phyloP scores from a whole-genome alignment of 2,888 invertebrate genomes.

The Steinernema hermaphroditum region DNA sequence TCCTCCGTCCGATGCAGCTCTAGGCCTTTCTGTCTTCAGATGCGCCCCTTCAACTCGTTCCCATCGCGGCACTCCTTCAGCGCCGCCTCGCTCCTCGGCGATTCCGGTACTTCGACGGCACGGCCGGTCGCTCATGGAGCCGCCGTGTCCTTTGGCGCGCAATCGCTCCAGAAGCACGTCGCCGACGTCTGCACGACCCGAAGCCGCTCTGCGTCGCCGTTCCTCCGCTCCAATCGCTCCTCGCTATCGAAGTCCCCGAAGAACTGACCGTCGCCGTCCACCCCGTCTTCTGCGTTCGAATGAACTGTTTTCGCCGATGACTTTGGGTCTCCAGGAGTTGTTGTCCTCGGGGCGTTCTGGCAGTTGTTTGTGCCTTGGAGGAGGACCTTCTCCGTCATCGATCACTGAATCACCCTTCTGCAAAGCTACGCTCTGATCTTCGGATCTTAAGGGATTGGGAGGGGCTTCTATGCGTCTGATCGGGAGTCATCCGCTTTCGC shows the following conservation, averaged over 20 bases:
- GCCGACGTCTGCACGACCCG: neutral
- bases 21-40: neutral
- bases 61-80: neutral
- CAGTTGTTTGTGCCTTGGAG: neutral
- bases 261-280: too few species aligned
- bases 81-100: neutral
- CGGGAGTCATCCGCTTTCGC: too few species aligned
- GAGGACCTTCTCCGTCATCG: neutral
- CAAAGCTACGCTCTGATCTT: too few species aligned
- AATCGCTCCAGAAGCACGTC: neutral
- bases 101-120: conserved; percentile 6
- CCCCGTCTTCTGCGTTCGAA: neutral
- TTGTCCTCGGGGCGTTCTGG: neutral
- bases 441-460: too few species aligned
- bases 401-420: neutral
- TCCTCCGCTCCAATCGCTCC: neutral
- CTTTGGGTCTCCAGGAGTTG: neutral
- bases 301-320: neutral
- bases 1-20: neutral
- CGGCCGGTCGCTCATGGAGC: neutral
- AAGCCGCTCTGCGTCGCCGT: neutral
- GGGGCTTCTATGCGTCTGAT: too few species aligned
- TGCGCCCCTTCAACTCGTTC: conserved; percentile 3
- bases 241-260: too few species aligned
- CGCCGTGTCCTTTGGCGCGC: neutral